These are phyloP conservation scores for Callorhinus ursinus DNA, from an alignment of 2,113 vertebrate genomes.

Conservation along the genomic window DNA sequence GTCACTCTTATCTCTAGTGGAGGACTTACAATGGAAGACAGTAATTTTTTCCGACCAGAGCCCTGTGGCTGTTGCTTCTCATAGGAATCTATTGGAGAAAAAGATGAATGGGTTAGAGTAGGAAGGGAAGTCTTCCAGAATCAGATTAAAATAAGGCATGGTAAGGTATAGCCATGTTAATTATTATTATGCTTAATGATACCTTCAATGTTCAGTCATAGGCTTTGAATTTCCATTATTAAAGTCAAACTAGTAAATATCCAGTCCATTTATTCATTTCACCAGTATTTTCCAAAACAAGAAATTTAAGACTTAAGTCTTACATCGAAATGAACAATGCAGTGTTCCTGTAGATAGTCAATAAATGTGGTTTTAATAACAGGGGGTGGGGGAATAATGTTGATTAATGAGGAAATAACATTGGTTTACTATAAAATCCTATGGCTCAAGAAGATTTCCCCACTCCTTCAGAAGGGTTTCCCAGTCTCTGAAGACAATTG, in stretches of 20 bases:
- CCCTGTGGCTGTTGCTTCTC: conserved; percentile 88
- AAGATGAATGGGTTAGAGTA: neutral
- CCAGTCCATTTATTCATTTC: conserved; percentile 39
- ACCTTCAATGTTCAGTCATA: neutral
- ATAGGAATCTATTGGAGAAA: conserved; percentile 91
- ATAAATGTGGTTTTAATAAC: neutral
- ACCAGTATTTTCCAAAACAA: conserved; percentile 48
- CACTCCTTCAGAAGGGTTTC: neutral
- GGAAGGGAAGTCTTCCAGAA: neutral
- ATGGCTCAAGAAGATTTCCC: neutral
- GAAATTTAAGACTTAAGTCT: conserved; percentile 23
- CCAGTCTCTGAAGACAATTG: neutral
- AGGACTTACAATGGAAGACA: conserved; percentile 91
- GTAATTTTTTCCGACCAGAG: conserved; percentile 88
- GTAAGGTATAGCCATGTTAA: neutral
- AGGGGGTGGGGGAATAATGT: neutral
- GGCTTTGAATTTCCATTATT: conserved; percentile 39
- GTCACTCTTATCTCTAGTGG: conserved; percentile 92
- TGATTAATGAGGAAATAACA: neutral
- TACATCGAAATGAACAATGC: conserved; percentile 5
- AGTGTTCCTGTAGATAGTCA: neutral
- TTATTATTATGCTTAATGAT: neutral
- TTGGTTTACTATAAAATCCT: neutral
- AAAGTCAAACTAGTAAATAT: neutral
- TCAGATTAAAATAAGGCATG: conserved; percentile 7